These are phyloP conservation scores for Proteles cristata DNA, from an alignment of 2,113 vertebrate species.

Conservation along the genomic window DNA sequence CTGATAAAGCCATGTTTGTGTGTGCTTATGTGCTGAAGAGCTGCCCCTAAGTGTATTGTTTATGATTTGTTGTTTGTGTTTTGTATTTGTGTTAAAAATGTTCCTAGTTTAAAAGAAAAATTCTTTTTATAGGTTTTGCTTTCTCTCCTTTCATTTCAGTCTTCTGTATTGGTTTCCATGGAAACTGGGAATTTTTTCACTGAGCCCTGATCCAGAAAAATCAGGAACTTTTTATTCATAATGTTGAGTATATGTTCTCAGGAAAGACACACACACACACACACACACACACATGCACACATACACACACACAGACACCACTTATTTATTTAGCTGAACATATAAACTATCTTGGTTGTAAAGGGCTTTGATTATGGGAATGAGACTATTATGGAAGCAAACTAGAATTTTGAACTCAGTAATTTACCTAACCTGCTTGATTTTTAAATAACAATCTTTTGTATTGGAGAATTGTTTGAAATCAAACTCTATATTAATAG, in stretches of 20 bases:
- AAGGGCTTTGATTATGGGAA: neutral
- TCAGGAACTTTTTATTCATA: neutral
- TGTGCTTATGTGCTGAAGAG: neutral
- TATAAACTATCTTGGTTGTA: slow-evolving; percentile 25
- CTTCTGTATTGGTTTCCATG: slow-evolving; percentile 41
- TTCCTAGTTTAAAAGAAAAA: slow-evolving; percentile 37
- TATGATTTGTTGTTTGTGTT: slow-evolving; percentile 47
- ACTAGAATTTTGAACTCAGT: neutral
- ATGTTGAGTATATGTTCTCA: neutral
- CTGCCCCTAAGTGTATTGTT: slow-evolving; percentile 31
- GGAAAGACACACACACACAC: neutral
- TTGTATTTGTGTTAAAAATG: slow-evolving; percentile 58
- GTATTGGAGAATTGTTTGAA: neutral
- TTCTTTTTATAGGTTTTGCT: slow-evolving; percentile 25
- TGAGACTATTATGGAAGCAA: slow-evolving; percentile 2
- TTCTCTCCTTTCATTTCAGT: slow-evolving; percentile 32
- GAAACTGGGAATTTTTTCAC: slow-evolving; percentile 49
- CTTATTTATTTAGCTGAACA: neutral
- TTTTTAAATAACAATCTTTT: slow-evolving; percentile 12
- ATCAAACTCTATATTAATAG: neutral
- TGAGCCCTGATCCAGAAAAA: slow-evolving; percentile 11
- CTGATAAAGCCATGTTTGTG: neutral
- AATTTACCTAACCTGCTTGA: slow-evolving; percentile 2
- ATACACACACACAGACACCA: no score
- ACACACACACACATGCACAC: neutral